Percentiles rank a stretch among this genome's conserved stretches.
Conservation (phyloP, 2,797 vertebrate genomes). For the Anguilla obscura region DNA sequence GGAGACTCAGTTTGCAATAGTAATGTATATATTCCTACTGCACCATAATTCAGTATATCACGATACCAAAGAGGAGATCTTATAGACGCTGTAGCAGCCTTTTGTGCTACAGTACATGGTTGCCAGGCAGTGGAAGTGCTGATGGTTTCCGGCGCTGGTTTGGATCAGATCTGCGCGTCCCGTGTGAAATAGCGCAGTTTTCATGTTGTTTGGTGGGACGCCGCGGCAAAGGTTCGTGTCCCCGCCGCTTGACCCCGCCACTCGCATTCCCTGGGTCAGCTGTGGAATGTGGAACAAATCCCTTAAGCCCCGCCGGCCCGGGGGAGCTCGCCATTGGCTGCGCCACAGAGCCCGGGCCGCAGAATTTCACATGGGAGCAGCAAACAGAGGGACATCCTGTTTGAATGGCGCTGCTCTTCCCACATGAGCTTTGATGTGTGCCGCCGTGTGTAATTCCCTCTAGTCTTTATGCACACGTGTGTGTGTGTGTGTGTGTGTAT, state of each 20-base stretch:
- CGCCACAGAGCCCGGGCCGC: slow-evolving; percentile 62
- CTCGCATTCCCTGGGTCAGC: slow-evolving; percentile 58
- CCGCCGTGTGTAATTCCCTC: slow-evolving; percentile 10
- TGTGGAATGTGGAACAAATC: slow-evolving; percentile 80
- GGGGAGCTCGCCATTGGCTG: slow-evolving; percentile 61
- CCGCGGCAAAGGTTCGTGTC: slow-evolving; percentile 41
- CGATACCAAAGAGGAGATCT: not conserved
- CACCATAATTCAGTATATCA: not conserved
- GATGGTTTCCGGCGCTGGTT: not conserved
- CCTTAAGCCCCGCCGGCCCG: slow-evolving; percentile 70
- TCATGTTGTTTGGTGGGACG: not conserved
- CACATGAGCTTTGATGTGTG: slow-evolving; percentile 38
- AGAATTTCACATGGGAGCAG: slow-evolving; percentile 29
- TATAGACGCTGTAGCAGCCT: not conserved
- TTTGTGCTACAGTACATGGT: not conserved
- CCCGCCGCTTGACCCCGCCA: slow-evolving; percentile 57
- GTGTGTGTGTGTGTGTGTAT: slow-evolving; percentile 12
- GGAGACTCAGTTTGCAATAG: no score
- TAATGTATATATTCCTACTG: not conserved
- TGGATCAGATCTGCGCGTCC: not conserved
- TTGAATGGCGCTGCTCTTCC: slow-evolving; percentile 64
- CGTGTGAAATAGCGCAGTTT: not conserved
- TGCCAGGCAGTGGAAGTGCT: not conserved
- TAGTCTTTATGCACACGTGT: not conserved
- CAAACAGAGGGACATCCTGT: slow-evolving; percentile 73